Evolutionary conservation across 2,113 vertebrate genomes (phyloP).

Genomic region (Emydura subglobosa): DNA sequence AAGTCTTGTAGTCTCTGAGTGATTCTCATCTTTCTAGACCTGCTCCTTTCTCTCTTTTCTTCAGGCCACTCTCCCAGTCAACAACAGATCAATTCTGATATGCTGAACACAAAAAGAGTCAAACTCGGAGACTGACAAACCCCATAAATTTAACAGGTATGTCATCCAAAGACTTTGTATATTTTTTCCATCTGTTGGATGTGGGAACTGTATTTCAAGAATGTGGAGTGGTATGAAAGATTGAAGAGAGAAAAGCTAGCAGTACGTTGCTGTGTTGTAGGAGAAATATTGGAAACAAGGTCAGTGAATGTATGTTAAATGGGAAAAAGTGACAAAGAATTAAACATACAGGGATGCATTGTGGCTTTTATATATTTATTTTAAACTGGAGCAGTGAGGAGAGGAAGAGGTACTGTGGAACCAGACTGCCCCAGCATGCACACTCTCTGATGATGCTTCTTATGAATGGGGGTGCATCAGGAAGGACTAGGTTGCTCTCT

Average conservation of each 20-base stretch:
- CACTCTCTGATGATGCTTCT: not conserved
- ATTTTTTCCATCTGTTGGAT: not conserved
- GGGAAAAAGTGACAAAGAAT: not conserved
- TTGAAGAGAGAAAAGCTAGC: not conserved
- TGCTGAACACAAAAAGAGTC: not conserved
- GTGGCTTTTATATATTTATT: not conserved
- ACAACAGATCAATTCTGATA: not conserved
- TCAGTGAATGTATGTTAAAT: not conserved
- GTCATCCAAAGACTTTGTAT: fast-evolving
- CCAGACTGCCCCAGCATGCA: not conserved
- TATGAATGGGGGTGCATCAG: not conserved
- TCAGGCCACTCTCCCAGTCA: not conserved
- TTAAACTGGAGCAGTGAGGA: not conserved
- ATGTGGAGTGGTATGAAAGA: not conserved
- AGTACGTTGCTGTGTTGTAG: not conserved
- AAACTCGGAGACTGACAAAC: not conserved
- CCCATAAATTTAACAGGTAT: not conserved
- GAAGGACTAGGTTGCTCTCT: not conserved
- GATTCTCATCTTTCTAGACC: not conserved
- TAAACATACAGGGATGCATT: not conserved
- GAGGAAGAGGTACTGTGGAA: not conserved
- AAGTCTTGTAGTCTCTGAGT: not conserved
- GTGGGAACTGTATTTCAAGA: not conserved
- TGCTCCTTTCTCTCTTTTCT: not conserved
- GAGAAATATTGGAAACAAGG: not conserved